Conservation (phyloP, 64 coral and sea anemone genomes). For the Porites australiensis region DNA sequence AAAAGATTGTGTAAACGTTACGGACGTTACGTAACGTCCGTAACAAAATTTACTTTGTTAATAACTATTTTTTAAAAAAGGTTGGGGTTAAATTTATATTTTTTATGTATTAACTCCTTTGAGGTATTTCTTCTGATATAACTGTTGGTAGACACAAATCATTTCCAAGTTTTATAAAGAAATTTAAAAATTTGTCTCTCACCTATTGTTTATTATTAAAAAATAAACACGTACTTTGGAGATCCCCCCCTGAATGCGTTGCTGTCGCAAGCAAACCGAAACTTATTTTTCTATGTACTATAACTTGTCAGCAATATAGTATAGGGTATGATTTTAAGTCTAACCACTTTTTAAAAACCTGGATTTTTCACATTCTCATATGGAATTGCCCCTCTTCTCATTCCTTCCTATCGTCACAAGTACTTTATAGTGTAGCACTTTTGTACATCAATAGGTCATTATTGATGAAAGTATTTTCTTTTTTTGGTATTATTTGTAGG, state of each 20-base stretch:
- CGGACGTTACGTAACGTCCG: background rate
- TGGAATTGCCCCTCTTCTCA: background rate
- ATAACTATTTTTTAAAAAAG: constrained; percentile 17
- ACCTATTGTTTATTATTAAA: background rate
- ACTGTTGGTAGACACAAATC: background rate
- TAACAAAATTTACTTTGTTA: background rate
- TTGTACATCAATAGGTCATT: background rate
- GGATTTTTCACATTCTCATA: background rate
- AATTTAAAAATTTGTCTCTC: background rate
- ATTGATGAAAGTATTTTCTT: background rate
- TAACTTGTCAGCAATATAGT: background rate
- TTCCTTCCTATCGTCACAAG: too few relatives aligned
- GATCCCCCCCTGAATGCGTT: constrained; percentile 15
- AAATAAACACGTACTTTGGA: background rate
- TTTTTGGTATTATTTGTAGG: constrained; percentile 26
- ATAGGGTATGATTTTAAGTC: constrained; percentile 3
- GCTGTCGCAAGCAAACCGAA: constrained; percentile 1
- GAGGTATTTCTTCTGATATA: constrained; percentile 3
- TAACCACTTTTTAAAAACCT: constrained; percentile 4
- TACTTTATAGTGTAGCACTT: too few relatives aligned
- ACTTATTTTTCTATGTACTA: background rate
- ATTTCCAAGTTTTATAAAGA: background rate
- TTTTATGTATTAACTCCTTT: background rate
- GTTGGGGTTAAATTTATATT: constrained; percentile 6
- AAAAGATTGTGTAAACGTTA: background rate